Base-by-base conservation (phyloP, 2,888 invertebrate genomes). In the Anticlea derivata region DNA sequence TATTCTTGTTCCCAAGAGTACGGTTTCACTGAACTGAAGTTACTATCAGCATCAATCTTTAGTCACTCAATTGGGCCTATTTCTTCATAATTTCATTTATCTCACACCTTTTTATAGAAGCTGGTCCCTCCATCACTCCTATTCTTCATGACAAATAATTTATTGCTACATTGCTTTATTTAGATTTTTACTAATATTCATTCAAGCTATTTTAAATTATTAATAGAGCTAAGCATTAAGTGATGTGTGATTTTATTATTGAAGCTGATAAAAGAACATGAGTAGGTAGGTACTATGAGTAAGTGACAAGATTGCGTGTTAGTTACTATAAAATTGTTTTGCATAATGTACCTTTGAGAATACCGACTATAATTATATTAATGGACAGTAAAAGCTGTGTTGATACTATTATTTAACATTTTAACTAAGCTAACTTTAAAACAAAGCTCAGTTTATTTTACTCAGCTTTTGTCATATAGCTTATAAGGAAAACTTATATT, bases 401-500 rank as follows among this genome's bases (percentile, higher is more conserved):
- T 46, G 13, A 27, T 40, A 30, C 23, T 20, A 26, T 13, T 39
- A 23, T 29, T 29, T 13, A 20, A 50, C 27, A 20, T 43, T 17
- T 30, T 35, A 35, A 20, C 8, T 44, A 33, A 12, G 23, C 5
- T 11, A 23, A 17, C n/a, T 30, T 34, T 34, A 11, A n/a, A 12
- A 40, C 13, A 20, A 22, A 34, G 33, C 49, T 51, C 26, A 23
- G 12, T 48, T 34, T 11, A 49, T 48, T 27, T 39, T 5, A 48
- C 20, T 23, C 29, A 39, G 53, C 50, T 50, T 55, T 17, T 40
- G 27, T 53, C 40, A 41, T 44, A 34, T n/a, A 47, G 54, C 45
- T 44, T 12, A 30, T 61, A 44, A 51, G 45, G 46, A 50, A 61
- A 47, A 44, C 49, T 26, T 43, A 45, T 46, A 29, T 51, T 35